Conservation (phyloP, 2,113 vertebrate species). For the Willisornis vidua region DNA sequence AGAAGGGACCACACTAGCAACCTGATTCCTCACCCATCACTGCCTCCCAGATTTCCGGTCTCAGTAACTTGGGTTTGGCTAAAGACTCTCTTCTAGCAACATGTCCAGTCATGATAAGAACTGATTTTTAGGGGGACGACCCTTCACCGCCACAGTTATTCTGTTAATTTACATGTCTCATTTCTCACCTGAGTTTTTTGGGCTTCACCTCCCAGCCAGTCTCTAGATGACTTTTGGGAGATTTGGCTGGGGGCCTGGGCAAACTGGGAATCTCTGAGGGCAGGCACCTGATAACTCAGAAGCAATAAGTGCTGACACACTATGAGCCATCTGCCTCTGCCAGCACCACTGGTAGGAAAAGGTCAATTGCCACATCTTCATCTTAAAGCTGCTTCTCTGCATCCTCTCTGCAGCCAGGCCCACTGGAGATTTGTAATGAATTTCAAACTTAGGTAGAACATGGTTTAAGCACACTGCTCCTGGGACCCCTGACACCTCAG, state of each 20-base stretch:
- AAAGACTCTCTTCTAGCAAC: background rate
- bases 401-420: too few species aligned
- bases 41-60: background rate
- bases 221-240: background rate
- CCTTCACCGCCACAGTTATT: background rate
- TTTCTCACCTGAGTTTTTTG: background rate
- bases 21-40: background rate
- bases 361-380: background rate
- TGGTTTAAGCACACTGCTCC: too few species aligned
- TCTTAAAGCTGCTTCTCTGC: background rate
- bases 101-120: background rate
- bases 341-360: background rate
- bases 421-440: too few species aligned
- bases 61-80: background rate
- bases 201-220: background rate
- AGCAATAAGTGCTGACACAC: accelerated
- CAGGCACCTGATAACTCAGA: background rate
- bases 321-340: background rate
- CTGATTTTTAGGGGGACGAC: background rate
- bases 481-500: too few species aligned
- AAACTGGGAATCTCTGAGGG: background rate
- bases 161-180: accelerated
- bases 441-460: too few species aligned
- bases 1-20: background rate
- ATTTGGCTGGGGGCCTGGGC: background rate